Base-by-base conservation (phyloP, 2,888 invertebrate genomes). In the Coelopa pilipes region DNA sequence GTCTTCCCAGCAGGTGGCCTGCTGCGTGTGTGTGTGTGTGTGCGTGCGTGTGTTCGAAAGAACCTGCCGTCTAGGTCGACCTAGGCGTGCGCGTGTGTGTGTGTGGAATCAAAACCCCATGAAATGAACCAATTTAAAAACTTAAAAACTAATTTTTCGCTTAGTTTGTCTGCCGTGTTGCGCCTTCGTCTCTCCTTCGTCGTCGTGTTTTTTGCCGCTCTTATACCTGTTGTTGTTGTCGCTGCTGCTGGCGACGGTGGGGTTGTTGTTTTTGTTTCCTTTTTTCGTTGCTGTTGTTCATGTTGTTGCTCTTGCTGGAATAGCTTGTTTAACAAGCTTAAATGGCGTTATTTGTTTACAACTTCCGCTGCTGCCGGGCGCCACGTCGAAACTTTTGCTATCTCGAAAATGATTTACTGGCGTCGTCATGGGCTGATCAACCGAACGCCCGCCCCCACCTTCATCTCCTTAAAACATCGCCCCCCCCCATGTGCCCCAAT, bases 111-210 rank as follows among this genome's bases (percentile, higher is more conserved):
- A 82, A 83, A 84, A 82, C 79, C 81, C 80, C 80, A 83, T 82
- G 79, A 82, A 84, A 83, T 84, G 83, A 83, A 81, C 82, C 82
- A 83, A 81, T 83, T 83, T 83, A 81, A 81, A 82, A 83, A 84
- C 80, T 83, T 83, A 80, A 82, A 84, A 84, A 84, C 83, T 84
- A 84, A 84, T 84, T 84, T 84, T 83, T 83, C 84, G 83, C 84
- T 83, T 82, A 81, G 83, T 80, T 83, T 83, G 81, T 49, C 19
- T 66, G 46, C 66, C 13, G 3, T 53, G 13, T 19, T 24, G 4
- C 19, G 4, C 19, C 19, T 13, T 53, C 53, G 3, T 13, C 10
- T 53, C n/a, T 53, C n/a, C 53, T 53, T 53, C n/a, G n/a, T 3
- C n/a, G 2, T n/a, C 3, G 49, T 46, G 34, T 66, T n/a, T 66